These are phyloP conservation scores for Toxotes chatareus DNA, from an alignment of 2,113 vertebrate species.

Conservation along the genomic window DNA sequence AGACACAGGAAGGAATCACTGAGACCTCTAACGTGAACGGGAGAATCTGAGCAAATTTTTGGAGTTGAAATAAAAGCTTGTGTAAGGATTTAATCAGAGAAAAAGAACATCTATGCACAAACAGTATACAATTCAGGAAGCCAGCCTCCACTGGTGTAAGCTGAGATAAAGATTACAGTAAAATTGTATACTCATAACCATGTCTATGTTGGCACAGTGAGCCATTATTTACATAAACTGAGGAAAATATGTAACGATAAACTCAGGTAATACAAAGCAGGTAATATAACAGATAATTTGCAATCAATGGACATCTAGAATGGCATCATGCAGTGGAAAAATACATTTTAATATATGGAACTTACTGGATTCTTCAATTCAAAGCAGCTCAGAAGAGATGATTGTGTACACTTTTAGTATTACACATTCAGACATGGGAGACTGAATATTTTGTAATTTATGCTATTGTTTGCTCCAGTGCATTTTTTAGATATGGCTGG, in stretches of 20 bases:
- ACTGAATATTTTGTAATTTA: background rate
- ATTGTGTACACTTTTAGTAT: background rate
- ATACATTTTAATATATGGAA: constrained; percentile 16
- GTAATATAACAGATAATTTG: constrained; percentile 54
- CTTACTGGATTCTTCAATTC: constrained; percentile 4
- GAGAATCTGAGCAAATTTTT: constrained; percentile 33
- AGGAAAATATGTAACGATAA: constrained; percentile 47
- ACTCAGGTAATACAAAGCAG: constrained; percentile 42
- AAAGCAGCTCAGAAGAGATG: constrained; percentile 1
- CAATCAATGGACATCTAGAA: constrained; percentile 54
- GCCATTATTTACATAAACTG: constrained; percentile 30
- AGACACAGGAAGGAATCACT: constrained; percentile 36
- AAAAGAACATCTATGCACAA: background rate
- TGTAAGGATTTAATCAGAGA: constrained; percentile 44
- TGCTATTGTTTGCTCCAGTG: background rate
- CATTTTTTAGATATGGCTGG: background rate
- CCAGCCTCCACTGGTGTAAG: constrained; percentile 40
- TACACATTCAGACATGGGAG: background rate
- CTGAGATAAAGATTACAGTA: constrained; percentile 47
- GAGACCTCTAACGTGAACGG: constrained; percentile 21
- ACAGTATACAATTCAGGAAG: background rate
- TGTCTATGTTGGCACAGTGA: constrained; percentile 53
- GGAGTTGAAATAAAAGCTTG: constrained; percentile 41
- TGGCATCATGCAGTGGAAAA: constrained; percentile 24
- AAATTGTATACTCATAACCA: constrained; percentile 31